Evolutionary conservation across 64 coral and sea anemone species (phyloP).

Genomic region (Exaiptasia diaphana): DNA sequence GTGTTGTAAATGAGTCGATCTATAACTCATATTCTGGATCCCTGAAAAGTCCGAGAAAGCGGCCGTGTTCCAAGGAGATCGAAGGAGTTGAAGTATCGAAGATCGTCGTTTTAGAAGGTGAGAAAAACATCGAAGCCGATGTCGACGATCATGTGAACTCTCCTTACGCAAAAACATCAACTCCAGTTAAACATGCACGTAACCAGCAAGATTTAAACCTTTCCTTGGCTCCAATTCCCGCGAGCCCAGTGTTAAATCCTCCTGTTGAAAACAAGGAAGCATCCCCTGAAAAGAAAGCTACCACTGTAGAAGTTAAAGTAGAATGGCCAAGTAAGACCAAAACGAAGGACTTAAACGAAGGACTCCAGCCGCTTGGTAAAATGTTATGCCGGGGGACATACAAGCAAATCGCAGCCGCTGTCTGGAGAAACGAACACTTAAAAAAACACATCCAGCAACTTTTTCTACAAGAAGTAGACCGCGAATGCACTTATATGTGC

Average conservation of each 20-base stretch:
- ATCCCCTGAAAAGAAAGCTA: neutral
- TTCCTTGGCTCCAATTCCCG: slow-evolving; percentile 5
- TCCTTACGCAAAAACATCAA: neutral
- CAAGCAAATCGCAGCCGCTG: slow-evolving; percentile 57
- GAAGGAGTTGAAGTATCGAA: slow-evolving; percentile 13
- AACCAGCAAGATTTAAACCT: neutral
- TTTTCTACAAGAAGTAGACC: slow-evolving; percentile 36
- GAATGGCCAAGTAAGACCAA: slow-evolving; percentile 58
- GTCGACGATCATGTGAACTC: neutral
- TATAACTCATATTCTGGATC: neutral
- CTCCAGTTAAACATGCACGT: neutral
- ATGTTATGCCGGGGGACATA: slow-evolving; percentile 50
- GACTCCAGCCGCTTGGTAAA: slow-evolving; percentile 45
- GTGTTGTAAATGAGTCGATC: neutral
- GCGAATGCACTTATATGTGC: slow-evolving; percentile 38
- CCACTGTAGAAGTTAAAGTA: slow-evolving; percentile 37
- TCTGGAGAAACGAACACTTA: slow-evolving; percentile 24
- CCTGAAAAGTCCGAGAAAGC: neutral
- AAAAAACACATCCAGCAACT: slow-evolving; percentile 41
- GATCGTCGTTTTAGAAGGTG: slow-evolving; percentile 8
- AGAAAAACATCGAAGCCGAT: neutral
- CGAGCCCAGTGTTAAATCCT: neutral
- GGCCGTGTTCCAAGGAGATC: neutral
- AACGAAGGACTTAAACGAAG: slow-evolving; percentile 34
- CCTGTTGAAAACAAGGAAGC: neutral